Evolutionary conservation across 1,140 invertebrate species (phyloP), one percentile per base, ranked within the genome.

Genomic region (Brachionus rubens): DNA sequence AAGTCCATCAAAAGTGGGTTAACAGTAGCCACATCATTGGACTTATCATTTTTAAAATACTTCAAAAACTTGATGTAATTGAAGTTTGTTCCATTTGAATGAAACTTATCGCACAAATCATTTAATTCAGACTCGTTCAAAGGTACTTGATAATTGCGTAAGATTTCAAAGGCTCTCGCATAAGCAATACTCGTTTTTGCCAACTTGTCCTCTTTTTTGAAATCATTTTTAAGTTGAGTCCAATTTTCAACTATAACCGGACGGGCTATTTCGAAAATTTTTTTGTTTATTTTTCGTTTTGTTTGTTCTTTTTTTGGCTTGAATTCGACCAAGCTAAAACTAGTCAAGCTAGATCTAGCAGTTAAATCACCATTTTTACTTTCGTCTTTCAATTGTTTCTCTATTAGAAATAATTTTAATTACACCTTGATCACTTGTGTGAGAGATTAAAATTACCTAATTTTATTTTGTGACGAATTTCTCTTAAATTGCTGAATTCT

Each of bases 61-160:
- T 65, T 65, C 36, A 65, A 65, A 21, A 65, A 65, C 14, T 65
- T 65, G 26, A 65, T 24, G 43, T 65, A 65, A 41, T 43, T 28
- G 12, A 65, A 65, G 43, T 65, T 28, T 24, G 14, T 43, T 19
- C 59, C 59, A 26, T 65, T 65, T 36, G 59, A 43, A 43, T 43
- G 16, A 43, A 65, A 65, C 24, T 43, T 28, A 24, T 65, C 19
- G n/a, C 59, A 65, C 12, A 65, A 41, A 9, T 65, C 36, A 65
- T 43, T 7, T 43, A 65, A 65, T 26, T 65, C 59, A 12, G 4
- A 24, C 10, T 65, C 59, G 7, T 65, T 65, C 26, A 41, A 46
- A 16, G 21, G 21, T 12, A 65, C 43, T 24, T 65, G 16, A 43
- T 65, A 41, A 12, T 1, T 21, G 7, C 16, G 1, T 12, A 65